Percentiles rank a stretch among this genome's conserved stretches.
These are phyloP conservation scores for Agonopterix heracliana DNA, from an alignment of 2,888 invertebrate genomes.

Conservation along the genomic window DNA sequence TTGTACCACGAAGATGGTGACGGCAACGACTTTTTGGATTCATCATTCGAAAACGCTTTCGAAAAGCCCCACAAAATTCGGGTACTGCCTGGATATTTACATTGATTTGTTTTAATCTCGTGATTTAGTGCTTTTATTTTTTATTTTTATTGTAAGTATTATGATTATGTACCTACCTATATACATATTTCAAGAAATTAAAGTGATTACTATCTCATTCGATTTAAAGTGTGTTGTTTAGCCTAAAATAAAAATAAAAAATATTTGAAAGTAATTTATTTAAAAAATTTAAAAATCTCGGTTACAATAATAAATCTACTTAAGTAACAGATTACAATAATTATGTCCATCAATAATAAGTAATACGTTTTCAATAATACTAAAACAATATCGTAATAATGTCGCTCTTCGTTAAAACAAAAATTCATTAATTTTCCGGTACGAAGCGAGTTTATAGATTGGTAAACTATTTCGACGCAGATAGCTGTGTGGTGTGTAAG, in stretches of 20 bases:
- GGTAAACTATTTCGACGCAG: no score
- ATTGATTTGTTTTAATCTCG: conserved; percentile 22
- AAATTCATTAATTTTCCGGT: no score
- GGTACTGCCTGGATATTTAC: conserved; percentile 48
- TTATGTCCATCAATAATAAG: conserved; percentile 10
- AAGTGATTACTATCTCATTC: neutral
- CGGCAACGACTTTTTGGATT: conserved; percentile 24
- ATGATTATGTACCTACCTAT: neutral
- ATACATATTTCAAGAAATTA: neutral
- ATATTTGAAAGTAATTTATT: conserved; percentile 25
- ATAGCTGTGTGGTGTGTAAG: no score
- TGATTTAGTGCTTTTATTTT: neutral
- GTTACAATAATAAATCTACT: conserved; percentile 34
- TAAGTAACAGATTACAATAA: conserved; percentile 30
- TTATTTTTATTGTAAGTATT: no score
- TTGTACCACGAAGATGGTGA: conserved; percentile 34
- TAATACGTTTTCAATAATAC: conserved; percentile 16
- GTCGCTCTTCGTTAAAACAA: neutral
- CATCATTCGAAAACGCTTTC: conserved; percentile 33
- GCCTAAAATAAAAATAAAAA: neutral
- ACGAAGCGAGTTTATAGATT: no score
- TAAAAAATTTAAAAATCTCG: conserved; percentile 32
- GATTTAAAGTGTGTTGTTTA: neutral
- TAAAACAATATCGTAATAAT: conserved; percentile 14
- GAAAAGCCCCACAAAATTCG: conserved; percentile 50